Evolutionary conservation across 2,888 invertebrate genomes (phyloP).

Genomic region (Sphaerophoria taeniata): DNA sequence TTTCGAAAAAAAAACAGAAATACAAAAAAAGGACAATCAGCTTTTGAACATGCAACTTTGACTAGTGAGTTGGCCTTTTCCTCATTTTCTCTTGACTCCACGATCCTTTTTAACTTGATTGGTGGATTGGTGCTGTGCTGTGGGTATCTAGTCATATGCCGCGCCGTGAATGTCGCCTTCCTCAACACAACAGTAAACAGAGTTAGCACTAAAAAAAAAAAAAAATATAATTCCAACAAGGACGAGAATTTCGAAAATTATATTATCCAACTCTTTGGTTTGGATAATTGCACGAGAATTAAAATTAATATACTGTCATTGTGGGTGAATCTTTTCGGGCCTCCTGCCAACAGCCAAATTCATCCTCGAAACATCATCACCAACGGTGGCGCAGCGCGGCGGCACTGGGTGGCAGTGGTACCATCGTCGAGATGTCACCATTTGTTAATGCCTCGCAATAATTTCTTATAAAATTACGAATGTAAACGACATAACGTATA

Average conservation of each 20-base stretch:
- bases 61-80: constrained; percentile 24
- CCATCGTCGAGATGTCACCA: constrained; percentile 72
- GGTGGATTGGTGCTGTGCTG: constrained; percentile 55
- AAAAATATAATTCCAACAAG: not conserved
- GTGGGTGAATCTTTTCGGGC: constrained; percentile 55
- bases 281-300: constrained; percentile 83
- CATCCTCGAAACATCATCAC: not conserved
- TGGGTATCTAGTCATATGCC: constrained; percentile 64
- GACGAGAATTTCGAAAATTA: constrained; percentile 55
- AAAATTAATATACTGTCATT: constrained; percentile 81
- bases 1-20: constrained; percentile 54
- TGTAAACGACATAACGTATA: constrained; percentile 32
- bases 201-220: not conserved
- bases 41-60: constrained; percentile 61
- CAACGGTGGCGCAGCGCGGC: constrained; percentile 16
- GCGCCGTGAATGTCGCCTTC: constrained; percentile 52
- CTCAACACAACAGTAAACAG: constrained; percentile 25
- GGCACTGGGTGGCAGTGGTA: constrained; percentile 23
- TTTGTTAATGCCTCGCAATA: constrained; percentile 72
- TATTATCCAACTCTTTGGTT: constrained; percentile 77
- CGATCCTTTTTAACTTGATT: constrained; percentile 34
- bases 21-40: constrained; percentile 69
- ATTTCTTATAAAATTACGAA: constrained; percentile 71
- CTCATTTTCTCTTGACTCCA: constrained; percentile 21
- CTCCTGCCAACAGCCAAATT: not conserved